A percentile compares a stretch with the other conserved stretches of the same genome.
Conservation (phyloP, 2,113 vertebrate species). For the Gobius niger region DNA sequence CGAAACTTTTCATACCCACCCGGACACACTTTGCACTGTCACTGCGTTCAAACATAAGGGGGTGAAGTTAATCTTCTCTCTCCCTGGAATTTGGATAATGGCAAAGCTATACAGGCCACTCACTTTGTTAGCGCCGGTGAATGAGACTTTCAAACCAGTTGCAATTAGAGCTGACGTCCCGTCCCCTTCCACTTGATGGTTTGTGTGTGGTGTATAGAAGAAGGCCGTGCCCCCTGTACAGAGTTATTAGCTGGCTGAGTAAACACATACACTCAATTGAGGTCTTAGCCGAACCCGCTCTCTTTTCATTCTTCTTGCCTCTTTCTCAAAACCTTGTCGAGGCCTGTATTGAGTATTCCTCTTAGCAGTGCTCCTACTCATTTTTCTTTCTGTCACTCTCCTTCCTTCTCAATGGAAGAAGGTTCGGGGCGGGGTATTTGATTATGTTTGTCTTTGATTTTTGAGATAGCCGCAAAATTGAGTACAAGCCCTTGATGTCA, state of each 20-base stretch:
- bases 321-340: conserved; percentile 59
- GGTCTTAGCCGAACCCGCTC: conserved; percentile 52
- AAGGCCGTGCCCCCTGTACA: conserved; percentile 69
- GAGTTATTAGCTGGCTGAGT: conserved; percentile 75
- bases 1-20: conserved; percentile 36
- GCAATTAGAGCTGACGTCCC: conserved; percentile 66
- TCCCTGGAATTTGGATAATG: conserved; percentile 55
- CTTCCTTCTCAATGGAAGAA: conserved; percentile 59
- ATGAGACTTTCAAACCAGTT: conserved; percentile 51
- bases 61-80: conserved; percentile 57
- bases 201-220: conserved; percentile 60
- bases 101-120: conserved; percentile 36
- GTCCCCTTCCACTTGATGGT: conserved; percentile 63
- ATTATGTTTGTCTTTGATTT: conserved; percentile 82
- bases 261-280: conserved; percentile 71
- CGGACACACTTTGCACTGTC: conserved; percentile 50
- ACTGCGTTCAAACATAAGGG: conserved; percentile 50
- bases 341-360: conserved; percentile 62
- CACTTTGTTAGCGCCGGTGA: conserved; percentile 36
- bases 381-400: conserved; percentile 62
- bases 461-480: conserved; percentile 80
- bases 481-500: conserved; percentile 78
- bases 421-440: conserved; percentile 56
- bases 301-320: conserved; percentile 58
- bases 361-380: conserved; percentile 42